Evolutionary conservation across 2,888 invertebrate species (phyloP).

Genomic region (Geophilus truncorum): DNA sequence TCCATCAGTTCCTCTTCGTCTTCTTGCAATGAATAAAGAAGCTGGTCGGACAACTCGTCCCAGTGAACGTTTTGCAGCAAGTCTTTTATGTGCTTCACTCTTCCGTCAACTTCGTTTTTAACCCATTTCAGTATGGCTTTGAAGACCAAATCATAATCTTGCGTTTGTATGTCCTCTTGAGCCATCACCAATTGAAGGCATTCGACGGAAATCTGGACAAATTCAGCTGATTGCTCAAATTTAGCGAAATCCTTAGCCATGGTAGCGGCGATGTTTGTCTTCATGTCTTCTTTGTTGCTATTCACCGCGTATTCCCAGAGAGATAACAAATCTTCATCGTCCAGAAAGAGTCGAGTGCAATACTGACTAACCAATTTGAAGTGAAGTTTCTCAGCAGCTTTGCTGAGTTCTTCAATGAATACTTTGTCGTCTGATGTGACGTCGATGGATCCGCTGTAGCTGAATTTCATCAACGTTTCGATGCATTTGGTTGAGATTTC

Average conservation of each 20-base stretch:
- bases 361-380: not conserved
- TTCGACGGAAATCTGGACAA: not conserved
- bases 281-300: not conserved
- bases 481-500: not conserved
- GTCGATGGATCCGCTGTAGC: not conserved
- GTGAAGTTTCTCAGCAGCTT: not conserved
- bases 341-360: not conserved
- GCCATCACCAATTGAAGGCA: not conserved
- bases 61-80: not conserved
- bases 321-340: not conserved
- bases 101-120: not conserved
- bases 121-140: not conserved
- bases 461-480: not conserved
- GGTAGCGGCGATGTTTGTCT: not conserved
- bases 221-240: not conserved
- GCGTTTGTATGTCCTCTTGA: not conserved
- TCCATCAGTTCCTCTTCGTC: not conserved
- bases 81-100: not conserved
- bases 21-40: not conserved
- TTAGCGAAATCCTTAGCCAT: not conserved
- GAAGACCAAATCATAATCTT: not conserved
- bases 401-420: not conserved
- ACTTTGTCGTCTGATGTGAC: not conserved
- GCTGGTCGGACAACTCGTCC: not conserved
- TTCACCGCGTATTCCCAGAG: not conserved